phyloP scores from a whole-genome alignment of 2,113 vertebrate species.

The Polypterus senegalus region DNA sequence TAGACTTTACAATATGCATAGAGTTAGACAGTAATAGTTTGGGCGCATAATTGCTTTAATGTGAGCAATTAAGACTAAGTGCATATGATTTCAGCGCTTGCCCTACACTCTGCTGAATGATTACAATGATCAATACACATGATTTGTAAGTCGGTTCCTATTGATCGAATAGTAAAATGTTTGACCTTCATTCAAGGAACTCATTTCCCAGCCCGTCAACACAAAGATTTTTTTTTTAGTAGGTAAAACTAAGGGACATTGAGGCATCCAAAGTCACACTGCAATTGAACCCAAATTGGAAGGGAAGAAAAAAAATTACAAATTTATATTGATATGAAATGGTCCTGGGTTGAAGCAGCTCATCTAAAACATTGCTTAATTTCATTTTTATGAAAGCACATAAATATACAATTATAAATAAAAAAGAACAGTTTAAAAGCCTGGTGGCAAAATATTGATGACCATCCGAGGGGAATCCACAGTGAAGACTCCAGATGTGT shows the following conservation, averaged over 20 bases:
- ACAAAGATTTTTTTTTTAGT: slow-evolving; percentile 37
- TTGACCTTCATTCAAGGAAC: slow-evolving; percentile 67
- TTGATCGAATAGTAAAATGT: slow-evolving; percentile 67
- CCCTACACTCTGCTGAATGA: slow-evolving; percentile 68
- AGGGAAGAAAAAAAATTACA: neutral
- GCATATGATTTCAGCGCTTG: slow-evolving; percentile 79
- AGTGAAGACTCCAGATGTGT: too few species aligned
- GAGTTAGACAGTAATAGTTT: slow-evolving; percentile 62
- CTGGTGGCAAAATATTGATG: too few species aligned
- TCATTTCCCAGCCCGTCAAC: slow-evolving; percentile 55
- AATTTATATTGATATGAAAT: too few species aligned
- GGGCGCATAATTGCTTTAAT: slow-evolving; percentile 83
- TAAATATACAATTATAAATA: too few species aligned
- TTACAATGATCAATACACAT: slow-evolving; percentile 78
- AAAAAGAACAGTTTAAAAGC: too few species aligned
- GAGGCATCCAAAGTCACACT: slow-evolving; percentile 17
- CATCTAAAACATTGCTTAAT: too few species aligned
- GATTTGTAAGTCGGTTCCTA: slow-evolving; percentile 77
- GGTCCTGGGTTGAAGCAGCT: too few species aligned
- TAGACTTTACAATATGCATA: slow-evolving; percentile 41
- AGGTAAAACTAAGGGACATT: slow-evolving; percentile 41
- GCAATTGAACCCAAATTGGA: neutral
- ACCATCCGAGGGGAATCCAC: too few species aligned
- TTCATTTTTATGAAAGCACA: too few species aligned
- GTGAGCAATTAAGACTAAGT: slow-evolving; percentile 90